These are phyloP conservation scores for Lacerta agilis DNA, from an alignment of 2,797 vertebrate genomes.

Conservation along the genomic window DNA sequence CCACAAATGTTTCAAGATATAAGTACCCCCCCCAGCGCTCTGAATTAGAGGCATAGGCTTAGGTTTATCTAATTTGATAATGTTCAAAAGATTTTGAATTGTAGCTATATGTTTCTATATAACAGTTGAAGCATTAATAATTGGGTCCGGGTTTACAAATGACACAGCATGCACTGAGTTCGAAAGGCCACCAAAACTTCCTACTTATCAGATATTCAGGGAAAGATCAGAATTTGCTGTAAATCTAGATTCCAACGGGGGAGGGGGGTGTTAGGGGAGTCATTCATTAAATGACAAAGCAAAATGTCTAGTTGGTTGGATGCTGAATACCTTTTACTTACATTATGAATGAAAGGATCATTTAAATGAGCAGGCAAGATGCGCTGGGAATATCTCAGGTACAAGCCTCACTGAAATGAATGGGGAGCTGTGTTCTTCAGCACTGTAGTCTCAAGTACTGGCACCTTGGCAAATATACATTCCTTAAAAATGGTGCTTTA, in stretches of 20 bases:
- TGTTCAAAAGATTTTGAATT: not conserved
- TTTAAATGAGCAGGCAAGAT: constrained; percentile 18
- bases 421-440: not conserved
- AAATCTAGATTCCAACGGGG: not conserved
- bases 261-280: too few species aligned
- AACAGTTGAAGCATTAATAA: not conserved
- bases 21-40: not conserved
- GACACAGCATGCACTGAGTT: not conserved
- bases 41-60: not conserved
- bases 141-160: not conserved
- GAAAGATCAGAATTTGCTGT: constrained; percentile 4
- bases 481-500: not conserved
- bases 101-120: not conserved
- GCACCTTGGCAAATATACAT: too few species aligned
- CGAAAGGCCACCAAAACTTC: not conserved
- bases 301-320: not conserved
- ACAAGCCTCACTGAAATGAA: not conserved
- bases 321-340: constrained; percentile 30
- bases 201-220: not conserved
- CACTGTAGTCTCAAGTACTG: constrained; percentile 15
- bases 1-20: not conserved
- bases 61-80: rapidly evolving
- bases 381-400: not conserved
- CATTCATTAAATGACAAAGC: constrained; percentile 12
- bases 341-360: not conserved